phyloP scores from a whole-genome alignment of 1,140 invertebrate genomes.

The Ectropis grisescens region DNA sequence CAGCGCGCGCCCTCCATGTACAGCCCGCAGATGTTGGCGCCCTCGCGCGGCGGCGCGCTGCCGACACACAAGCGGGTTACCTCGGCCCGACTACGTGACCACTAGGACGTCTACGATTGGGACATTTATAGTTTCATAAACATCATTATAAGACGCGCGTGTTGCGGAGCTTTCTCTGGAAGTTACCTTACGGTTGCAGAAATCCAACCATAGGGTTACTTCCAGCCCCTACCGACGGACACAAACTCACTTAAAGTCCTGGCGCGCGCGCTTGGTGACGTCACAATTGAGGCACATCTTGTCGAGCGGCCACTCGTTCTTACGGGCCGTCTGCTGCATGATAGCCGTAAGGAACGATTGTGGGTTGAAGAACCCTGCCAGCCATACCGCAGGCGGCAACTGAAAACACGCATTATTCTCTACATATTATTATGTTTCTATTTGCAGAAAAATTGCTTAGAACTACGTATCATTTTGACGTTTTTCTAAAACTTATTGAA shows the following conservation, averaged over 20 bases:
- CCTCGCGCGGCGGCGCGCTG: slow-evolving; percentile 87
- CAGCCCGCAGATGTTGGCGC: slow-evolving; percentile 90
- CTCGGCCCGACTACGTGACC: too few species aligned
- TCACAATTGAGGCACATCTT: slow-evolving; percentile 96
- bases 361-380: slow-evolving; percentile 96
- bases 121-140: too few species aligned
- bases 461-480: background rate
- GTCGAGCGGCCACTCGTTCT: slow-evolving; percentile 96
- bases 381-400: slow-evolving; percentile 90
- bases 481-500: too few species aligned
- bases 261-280: slow-evolving; percentile 91
- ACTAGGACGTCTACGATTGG: too few species aligned
- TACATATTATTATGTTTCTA: slow-evolving; percentile 1
- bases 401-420: slow-evolving; percentile 24
- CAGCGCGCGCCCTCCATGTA: slow-evolving; percentile 96
- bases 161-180: too few species aligned
- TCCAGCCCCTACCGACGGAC: too few species aligned
- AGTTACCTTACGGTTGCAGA: too few species aligned
- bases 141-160: too few species aligned
- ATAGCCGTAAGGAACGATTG: slow-evolving; percentile 97
- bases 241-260: slow-evolving; percentile 87
- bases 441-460: background rate
- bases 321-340: slow-evolving; percentile 96
- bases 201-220: too few species aligned
- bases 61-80: too few species aligned